Base-by-base conservation (phyloP, 2,113 vertebrate species). In the Plecturocebus donacophilus region DNA sequence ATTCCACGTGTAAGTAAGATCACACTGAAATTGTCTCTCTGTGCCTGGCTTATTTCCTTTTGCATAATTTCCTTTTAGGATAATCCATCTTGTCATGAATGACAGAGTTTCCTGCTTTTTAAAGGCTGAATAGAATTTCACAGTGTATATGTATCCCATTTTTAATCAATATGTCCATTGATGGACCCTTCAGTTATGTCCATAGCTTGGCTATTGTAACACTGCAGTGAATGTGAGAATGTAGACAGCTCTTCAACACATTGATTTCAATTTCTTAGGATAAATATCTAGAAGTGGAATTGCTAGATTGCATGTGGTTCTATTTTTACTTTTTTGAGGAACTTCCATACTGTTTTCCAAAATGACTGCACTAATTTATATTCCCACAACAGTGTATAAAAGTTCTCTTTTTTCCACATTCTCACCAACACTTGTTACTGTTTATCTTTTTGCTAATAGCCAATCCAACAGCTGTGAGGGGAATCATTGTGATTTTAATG, bases 81-180 rank as follows among this genome's bases (percentile, higher is more conserved):
- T 17, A 32, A 68, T 68, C 32, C 12, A 64, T 32, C 27, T 32
- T 68, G 66, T 19, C 1, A 0, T 0, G 16, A 19, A 68, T 68
- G 32, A 68, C 66, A 68, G 16, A n/a, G 32, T n/a, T 32, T 68
- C 66, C 32, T n/a, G 66, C 32, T 68, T 68, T 32, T 35, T 68
- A 16, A 68, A 68, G 32, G 14, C 32, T 35, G 64, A 35, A 6
- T 68, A 17, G 64, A 5, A 20, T 9, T 2, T 71, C 40, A 3
- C 1, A 4, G 32, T 3, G 38, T 8, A 3, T 13, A 9, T 0
- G 1, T 32, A 40, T 38, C 52, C 52, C 32, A 16, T 30, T 9
- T 10, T 52, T 20, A 20, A 11, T 14, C 32, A 0, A 1, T 17
- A 35, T 68, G 32, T 35, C 32, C 32, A 64, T 6, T 68, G 30